phyloP scores from a whole-genome alignment of 2,888 invertebrate genomes.

The Achlya flavicornis region DNA sequence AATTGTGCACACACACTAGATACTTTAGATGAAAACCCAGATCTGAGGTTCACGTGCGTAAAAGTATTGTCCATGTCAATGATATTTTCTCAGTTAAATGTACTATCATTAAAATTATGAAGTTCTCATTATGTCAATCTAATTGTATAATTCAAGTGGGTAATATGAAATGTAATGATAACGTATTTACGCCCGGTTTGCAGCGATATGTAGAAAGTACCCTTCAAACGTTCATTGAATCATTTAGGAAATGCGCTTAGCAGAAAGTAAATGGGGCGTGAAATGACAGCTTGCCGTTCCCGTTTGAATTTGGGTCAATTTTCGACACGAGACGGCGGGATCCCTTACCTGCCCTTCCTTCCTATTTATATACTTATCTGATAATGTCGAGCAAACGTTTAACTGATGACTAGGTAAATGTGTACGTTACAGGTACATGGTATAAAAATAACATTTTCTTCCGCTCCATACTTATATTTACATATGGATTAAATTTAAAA shows the following conservation, averaged over 20 bases:
- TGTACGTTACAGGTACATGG: no score
- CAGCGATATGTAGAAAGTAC: conserved; percentile 8
- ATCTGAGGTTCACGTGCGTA: no score
- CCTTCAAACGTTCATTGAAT: conserved; percentile 37
- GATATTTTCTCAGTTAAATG: no score
- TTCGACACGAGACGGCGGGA: conserved; percentile 42
- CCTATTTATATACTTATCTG: conserved; percentile 41
- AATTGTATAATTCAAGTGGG: no score
- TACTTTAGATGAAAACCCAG: no score
- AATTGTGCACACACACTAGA: background rate
- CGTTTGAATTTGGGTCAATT: conserved; percentile 67
- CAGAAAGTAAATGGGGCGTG: conserved; percentile 66
- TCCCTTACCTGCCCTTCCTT: conserved; percentile 44
- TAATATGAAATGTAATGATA: background rate
- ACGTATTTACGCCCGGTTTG: background rate
- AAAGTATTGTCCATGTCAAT: no score
- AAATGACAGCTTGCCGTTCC: conserved; percentile 60
- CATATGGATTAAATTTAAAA: no score
- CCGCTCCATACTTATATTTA: no score
- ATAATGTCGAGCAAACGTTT: conserved; percentile 35
- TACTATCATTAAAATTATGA: no score
- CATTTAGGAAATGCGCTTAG: conserved; percentile 49
- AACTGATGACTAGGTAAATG: conserved; percentile 25
- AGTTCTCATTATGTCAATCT: no score
- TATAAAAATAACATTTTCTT: no score